Evolutionary conservation across 2,113 vertebrate genomes (phyloP), one percentile per base, ranked within the genome.

Genomic region (Rhinopithecus roxellana): DNA sequence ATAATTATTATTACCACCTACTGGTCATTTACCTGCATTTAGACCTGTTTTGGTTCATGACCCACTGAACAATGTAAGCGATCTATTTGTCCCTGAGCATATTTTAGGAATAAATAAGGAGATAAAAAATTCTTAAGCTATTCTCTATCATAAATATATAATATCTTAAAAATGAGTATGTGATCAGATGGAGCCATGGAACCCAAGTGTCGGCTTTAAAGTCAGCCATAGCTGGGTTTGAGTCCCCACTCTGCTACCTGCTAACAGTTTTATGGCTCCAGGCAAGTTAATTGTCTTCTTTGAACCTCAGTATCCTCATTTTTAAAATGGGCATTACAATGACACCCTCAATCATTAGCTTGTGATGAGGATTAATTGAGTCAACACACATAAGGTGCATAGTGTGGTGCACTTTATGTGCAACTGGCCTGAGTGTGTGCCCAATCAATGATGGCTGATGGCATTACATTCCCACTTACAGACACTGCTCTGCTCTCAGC

Each of bases 321-420:
- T 96, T 72, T 78, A 91, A 96, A 91, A 67, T 74, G 14, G 35
- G 35, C 8, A 43, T 57, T 35, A 81, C 55, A 72, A 40, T 4
- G 38, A 79, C 8, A 64, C 59, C 23, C 16, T 86, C 85, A 59
- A 38, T 86, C 48, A 90, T 22, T 81, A 70, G 10, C 8, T 96
- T 81, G n/a, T 59, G 40, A n/a, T 23, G 52, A 97, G 70, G 50
- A 93, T 64, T 88, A 80, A 95, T n/a, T 74, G 35, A 95, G 5
- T 43, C 2, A 32, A 87, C 78, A 35, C 3, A 72, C 43, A 61
- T 69, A 35, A 70, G 85, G n/a, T 48, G 7, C 43, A 59, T 27
- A 85, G 6, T 32, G 23, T 59, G 32, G 30, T 72, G 50, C 38
- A 43, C 6, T 43, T 75, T 27, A 75, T 14, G 23, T 75, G 38